Evolutionary conservation across 2,888 invertebrate genomes (phyloP), one percentile per base, ranked within the genome.

Genomic region (Tetragonisca angustula): DNA sequence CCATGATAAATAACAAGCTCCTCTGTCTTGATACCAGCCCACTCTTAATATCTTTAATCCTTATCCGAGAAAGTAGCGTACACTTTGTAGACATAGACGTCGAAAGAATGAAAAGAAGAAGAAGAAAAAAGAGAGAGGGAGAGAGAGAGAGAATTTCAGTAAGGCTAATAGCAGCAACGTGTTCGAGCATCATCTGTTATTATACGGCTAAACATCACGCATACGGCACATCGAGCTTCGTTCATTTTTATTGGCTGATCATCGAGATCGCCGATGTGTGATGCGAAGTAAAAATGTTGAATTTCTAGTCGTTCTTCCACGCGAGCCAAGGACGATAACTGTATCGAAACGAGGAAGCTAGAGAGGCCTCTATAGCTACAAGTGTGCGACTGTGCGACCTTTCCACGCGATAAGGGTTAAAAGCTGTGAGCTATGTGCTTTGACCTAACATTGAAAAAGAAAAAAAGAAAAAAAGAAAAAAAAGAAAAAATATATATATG

Each of bases 381-480:
- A 72, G 65, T 52, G 56, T 52, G 56, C 36, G 61, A 65, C 74
- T 4, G 54, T 43, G 43, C 2, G 9, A 79, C 62, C 21, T 67
- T 76, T 61, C 13, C 19, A 27, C 61, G 6, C 69, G 87, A 85
- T 81, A 83, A 88, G 81, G 79, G 73, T 88, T 83, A 70, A 83
- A 75, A 85, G 91, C 92, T 93, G 93, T 92, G 93, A 93, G 93
- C 93, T 93, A 92, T 91, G 92, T 90, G 92, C 92, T 93, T 43
- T 91, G 75, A 90, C 81, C 86, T 89, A 90, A 91, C 87, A 87
- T 91, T 90, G 89, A 43, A 43, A 43, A 43, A 43, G 9, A 89
- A 43, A 43, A 43, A 43, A 43, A 43, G 27, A 27, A 27, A 27
- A 27, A 27, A 27, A 27, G 2, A 27, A 27, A 27, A 27, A 36